phyloP scores from a whole-genome alignment of 1,140 invertebrate species.

The Gonioctena quinquepunctata region DNA sequence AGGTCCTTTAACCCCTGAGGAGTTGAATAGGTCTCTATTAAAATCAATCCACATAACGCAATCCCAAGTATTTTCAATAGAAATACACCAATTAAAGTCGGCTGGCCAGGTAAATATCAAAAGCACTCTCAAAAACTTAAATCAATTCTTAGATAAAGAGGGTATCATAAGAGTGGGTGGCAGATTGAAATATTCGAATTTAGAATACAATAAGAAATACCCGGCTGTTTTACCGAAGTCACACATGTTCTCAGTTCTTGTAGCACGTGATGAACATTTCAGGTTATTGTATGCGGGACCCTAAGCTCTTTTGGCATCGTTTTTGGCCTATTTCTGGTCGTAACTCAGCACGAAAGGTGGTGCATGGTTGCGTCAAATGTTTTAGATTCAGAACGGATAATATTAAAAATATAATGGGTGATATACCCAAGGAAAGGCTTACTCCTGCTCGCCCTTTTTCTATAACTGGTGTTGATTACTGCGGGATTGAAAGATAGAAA shows the following conservation, averaged over 20 bases:
- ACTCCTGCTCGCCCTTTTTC: constrained; percentile 8
- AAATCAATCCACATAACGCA: constrained; percentile 10
- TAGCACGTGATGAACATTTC: constrained; percentile 22
- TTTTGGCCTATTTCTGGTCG: constrained; percentile 1
- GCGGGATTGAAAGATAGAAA: constrained; percentile 37
- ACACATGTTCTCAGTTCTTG: constrained; percentile 21
- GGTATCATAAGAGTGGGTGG: constrained; percentile 42
- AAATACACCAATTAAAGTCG: constrained; percentile 15
- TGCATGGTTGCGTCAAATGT: no score
- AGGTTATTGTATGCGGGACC: constrained; percentile 17
- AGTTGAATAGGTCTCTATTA: not conserved
- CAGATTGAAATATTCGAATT: constrained; percentile 31
- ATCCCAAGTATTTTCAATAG: constrained; percentile 10
- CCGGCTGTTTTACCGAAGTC: constrained; percentile 23
- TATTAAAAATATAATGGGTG: not conserved
- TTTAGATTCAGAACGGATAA: not conserved
- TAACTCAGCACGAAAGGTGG: not conserved
- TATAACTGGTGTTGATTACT: not conserved
- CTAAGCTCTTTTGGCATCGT: constrained; percentile 9
- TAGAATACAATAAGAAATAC: constrained; percentile 27
- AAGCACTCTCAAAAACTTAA: constrained; percentile 21
- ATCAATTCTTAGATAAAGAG: constrained; percentile 39
- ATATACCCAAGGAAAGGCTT: constrained; percentile 21
- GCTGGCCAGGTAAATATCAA: constrained; percentile 1
- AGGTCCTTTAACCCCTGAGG: not conserved